These are phyloP conservation scores for Luperina nickerlii DNA, from an alignment of 2,888 invertebrate genomes.

Conservation along the genomic window DNA sequence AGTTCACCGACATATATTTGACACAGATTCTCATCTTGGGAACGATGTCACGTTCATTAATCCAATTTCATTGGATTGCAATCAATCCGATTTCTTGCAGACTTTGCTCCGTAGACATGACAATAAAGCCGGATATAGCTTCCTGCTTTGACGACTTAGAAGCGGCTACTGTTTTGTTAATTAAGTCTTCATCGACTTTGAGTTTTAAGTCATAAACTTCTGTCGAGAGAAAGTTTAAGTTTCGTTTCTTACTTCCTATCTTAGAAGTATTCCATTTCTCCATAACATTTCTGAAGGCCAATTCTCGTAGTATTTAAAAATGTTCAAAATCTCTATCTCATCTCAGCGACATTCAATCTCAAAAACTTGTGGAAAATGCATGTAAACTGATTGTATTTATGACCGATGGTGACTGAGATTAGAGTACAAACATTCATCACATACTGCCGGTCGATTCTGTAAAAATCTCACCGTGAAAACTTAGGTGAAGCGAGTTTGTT, in stretches of 20 bases:
- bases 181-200: background rate
- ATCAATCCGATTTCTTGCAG: slow-evolving; percentile 32
- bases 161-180: slow-evolving; percentile 6
- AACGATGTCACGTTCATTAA: slow-evolving; percentile 28
- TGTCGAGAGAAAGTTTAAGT: background rate
- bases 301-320: too few species aligned
- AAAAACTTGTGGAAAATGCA: too few species aligned
- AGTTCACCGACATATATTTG: background rate
- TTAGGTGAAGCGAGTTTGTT: too few species aligned
- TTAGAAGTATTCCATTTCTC: background rate
- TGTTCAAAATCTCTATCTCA: too few species aligned
- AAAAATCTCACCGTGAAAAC: too few species aligned
- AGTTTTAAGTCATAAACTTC: too few species aligned
- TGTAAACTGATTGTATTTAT: too few species aligned
- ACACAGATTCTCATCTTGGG: slow-evolving; percentile 6
- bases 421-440: too few species aligned
- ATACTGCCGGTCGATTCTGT: too few species aligned
- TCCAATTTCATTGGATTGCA: slow-evolving; percentile 8
- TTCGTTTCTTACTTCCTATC: background rate
- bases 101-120: slow-evolving; percentile 12
- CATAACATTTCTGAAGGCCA: background rate
- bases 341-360: too few species aligned
- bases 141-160: background rate
- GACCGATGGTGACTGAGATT: too few species aligned
- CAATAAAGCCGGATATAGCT: slow-evolving; percentile 13